These are phyloP conservation scores for Allophyes oxyacanthae DNA, from an alignment of 2,888 invertebrate genomes.

Conservation along the genomic window DNA sequence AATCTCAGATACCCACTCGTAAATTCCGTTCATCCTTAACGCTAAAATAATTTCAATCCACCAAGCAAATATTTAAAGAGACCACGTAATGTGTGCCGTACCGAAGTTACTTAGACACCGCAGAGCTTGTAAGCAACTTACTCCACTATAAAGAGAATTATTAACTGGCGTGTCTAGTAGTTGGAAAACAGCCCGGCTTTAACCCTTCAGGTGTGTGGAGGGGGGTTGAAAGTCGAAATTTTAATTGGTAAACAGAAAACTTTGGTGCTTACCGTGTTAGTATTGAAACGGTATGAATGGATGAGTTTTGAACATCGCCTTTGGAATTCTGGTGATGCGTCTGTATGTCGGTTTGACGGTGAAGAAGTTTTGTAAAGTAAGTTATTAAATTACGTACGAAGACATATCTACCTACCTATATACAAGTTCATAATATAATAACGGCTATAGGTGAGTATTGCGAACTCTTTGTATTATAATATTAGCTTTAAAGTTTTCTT, in stretches of 20 bases:
- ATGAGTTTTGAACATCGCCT: constrained; percentile 44
- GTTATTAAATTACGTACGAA: background rate
- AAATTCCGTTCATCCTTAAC: constrained; percentile 45
- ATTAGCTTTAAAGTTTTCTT: no score
- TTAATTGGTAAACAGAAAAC: constrained; percentile 59
- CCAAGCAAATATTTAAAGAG: constrained; percentile 61
- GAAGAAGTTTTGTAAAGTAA: constrained; percentile 1
- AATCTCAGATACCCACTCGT: constrained; percentile 24
- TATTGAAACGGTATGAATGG: constrained; percentile 42
- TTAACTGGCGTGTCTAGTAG: constrained; percentile 60
- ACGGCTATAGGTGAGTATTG: no score
- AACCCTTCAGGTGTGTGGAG: constrained; percentile 58
- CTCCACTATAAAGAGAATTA: constrained; percentile 63
- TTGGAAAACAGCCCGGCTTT: constrained; percentile 57
- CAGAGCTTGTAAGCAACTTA: constrained; percentile 60
- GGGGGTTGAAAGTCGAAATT: constrained; percentile 59
- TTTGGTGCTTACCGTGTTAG: constrained; percentile 40
- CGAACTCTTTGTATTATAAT: no score
- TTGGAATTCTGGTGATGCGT: constrained; percentile 24
- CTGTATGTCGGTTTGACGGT: background rate
- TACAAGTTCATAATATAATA: no score
- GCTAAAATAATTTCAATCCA: constrained; percentile 57
- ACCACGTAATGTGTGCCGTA: constrained; percentile 59
- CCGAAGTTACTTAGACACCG: constrained; percentile 57
- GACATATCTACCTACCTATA: no score